Evolutionary conservation across 2,113 vertebrate genomes (phyloP).

Genomic region (Tragelaphus buxtoni): DNA sequence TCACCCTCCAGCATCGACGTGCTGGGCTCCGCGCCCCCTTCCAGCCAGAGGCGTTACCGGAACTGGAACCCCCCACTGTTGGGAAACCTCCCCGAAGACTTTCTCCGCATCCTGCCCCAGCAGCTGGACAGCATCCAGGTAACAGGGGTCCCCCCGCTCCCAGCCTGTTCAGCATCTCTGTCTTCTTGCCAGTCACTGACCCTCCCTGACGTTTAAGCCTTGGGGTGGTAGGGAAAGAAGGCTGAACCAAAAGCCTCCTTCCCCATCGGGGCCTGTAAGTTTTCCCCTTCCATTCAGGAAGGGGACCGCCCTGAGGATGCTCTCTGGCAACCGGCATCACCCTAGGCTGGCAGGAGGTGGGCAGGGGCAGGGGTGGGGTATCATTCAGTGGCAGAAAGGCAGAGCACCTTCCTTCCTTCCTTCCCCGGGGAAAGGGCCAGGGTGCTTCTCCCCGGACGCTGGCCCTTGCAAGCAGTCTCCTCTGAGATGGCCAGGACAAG

Average conservation of each 20-base stretch:
- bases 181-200: neutral
- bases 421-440: neutral
- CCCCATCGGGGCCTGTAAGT: neutral
- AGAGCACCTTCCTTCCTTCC: neutral
- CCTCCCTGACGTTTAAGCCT: neutral
- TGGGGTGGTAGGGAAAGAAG: neutral
- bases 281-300: neutral
- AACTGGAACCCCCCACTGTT: conserved; percentile 97
- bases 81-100: conserved; percentile 94
- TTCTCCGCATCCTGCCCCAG: conserved; percentile 94
- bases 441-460: neutral
- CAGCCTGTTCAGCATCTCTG: neutral
- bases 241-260: neutral
- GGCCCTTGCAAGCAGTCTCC: neutral
- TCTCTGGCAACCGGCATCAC: neutral
- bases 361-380: neutral
- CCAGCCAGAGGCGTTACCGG: conserved; percentile 82
- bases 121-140: conserved; percentile 87
- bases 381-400: neutral
- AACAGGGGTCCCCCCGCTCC: neutral
- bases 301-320: neutral
- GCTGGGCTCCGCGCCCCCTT: conserved; percentile 69
- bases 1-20: conserved; percentile 82
- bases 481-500: neutral
- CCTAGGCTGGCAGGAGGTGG: neutral